Base-by-base conservation (phyloP, 2,888 invertebrate species). In the Hypercompe scribonia region DNA sequence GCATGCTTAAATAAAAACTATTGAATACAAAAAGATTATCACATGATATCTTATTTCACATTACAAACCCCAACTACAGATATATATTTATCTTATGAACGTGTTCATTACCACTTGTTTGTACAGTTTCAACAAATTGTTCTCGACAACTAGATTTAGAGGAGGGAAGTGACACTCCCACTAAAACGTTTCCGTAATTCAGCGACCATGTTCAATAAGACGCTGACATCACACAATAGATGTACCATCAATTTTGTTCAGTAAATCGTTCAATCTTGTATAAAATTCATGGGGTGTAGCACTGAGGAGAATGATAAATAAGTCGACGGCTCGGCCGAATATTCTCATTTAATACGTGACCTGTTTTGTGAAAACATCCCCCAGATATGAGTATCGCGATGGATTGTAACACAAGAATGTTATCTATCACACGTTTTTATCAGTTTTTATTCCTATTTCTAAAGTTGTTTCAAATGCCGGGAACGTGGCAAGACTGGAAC, bases 331-430 rank as follows among this genome's bases (percentile, higher is more conserved):
- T 94, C 90, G 93, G 90, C 94, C 95, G 93, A 95, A 95, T 95
- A 95, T 95, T 95, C 95, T 94, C 95, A 95, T 95, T 95, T 95
- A 94, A 92, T 95, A 95, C 95, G 95, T 95, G 95, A 95, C 95
- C 91, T 94, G 95, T 93, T 95, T 95, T 89, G 91, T 88, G 92
- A 94, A 92, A 91, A 93, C 91, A 91, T 88, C 90, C 80, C 88
- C 88, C 87, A 89, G 91, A 95, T 94, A 93, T 94, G 93, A 92
- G 93, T 92, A 92, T 92, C 90, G 88, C 91, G 89, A 91, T 91
- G 90, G 90, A 89, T 91, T 91, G 83, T 85, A 82, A 91, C 91
- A 87, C 89, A 84, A 87, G 86, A 84, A 88, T 87, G 91, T 91
- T 93, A 93, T 95, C 92, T 92, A 90, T 93, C 91, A 92, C 88